Evolutionary conservation across 2,113 vertebrate species (phyloP).

Genomic region (Eurypyga helias): DNA sequence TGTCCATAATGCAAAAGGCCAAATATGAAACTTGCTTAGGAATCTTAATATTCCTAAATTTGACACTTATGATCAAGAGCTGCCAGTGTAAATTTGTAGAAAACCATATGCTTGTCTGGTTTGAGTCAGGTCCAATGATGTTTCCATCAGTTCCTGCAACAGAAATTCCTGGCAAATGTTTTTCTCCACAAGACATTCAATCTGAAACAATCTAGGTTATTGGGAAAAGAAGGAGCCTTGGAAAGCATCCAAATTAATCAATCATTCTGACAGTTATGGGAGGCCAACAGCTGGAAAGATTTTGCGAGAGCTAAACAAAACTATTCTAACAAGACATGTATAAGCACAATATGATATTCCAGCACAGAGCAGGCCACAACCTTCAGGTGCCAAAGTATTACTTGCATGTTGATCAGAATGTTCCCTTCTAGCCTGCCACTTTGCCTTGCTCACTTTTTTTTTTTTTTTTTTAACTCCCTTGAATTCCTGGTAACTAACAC

Average conservation of each 20-base stretch:
- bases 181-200: neutral
- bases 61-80: neutral
- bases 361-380: neutral
- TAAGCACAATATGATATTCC: neutral
- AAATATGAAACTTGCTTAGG: neutral
- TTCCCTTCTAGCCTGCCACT: neutral
- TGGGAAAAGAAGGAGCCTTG: constrained; percentile 6
- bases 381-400: neutral
- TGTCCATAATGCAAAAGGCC: neutral
- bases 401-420: neutral
- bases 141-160: neutral
- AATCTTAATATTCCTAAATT: neutral
- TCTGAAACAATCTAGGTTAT: constrained; percentile 10
- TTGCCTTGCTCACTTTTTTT: neutral
- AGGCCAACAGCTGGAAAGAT: neutral
- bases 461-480: neutral
- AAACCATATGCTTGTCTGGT: neutral
- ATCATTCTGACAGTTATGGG: neutral
- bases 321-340: neutral
- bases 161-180: neutral
- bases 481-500: neutral
- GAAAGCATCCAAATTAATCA: neutral
- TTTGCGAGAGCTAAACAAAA: neutral
- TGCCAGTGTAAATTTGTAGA: neutral
- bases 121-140: neutral